These are phyloP conservation scores for Taphrorychus bicolor DNA, from an alignment of 2,888 invertebrate genomes.

Conservation along the genomic window DNA sequence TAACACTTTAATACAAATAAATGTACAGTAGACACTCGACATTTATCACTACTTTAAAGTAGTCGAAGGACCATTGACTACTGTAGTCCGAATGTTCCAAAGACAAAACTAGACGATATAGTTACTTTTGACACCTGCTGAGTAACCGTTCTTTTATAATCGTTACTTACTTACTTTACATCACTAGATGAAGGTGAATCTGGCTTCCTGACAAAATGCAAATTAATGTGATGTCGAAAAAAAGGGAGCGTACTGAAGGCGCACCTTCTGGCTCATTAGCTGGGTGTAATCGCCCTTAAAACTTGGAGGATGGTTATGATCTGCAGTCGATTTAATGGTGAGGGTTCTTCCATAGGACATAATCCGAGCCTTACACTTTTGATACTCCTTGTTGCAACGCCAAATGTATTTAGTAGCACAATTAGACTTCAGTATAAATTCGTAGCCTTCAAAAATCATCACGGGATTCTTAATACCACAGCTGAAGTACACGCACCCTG, in stretches of 20 bases:
- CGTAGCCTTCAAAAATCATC: slow-evolving; percentile 29
- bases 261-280: slow-evolving; percentile 3
- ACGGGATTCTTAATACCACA: slow-evolving; percentile 38
- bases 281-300: slow-evolving; percentile 17
- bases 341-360: slow-evolving; percentile 11
- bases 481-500: slow-evolving; percentile 43
- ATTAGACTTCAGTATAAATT: slow-evolving; percentile 17
- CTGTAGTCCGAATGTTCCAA: no score
- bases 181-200: no score
- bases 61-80: neutral
- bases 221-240: neutral
- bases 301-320: slow-evolving; percentile 10
- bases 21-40: no score
- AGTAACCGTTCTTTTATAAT: no score
- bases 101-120: no score
- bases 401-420: slow-evolving; percentile 13
- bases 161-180: no score
- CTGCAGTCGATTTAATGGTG: slow-evolving; percentile 4
- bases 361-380: slow-evolving; percentile 28
- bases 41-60: neutral
- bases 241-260: neutral
- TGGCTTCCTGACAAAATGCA: no score
- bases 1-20: no score
- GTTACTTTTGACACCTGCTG: no score
- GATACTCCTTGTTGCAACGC: slow-evolving; percentile 21